These are phyloP conservation scores for Trachemys scripta DNA, from an alignment of 2,113 vertebrate genomes.

Conservation along the genomic window DNA sequence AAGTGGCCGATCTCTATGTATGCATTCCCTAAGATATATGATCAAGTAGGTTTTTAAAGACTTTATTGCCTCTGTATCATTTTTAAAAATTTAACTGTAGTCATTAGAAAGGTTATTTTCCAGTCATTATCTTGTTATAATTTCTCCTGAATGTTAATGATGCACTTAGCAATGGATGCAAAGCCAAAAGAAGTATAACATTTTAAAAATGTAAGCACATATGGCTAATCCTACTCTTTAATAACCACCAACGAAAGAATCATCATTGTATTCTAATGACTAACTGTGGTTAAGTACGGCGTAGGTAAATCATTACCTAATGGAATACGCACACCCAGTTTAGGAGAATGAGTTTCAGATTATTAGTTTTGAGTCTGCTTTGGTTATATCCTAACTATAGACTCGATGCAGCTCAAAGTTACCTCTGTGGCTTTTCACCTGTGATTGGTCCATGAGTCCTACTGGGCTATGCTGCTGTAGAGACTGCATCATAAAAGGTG, in stretches of 20 bases:
- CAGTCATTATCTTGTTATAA: slow-evolving; percentile 69
- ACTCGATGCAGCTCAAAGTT: background rate
- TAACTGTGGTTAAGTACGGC: background rate
- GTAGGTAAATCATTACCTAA: slow-evolving; percentile 2
- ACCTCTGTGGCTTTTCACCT: background rate
- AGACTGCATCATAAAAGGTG: background rate
- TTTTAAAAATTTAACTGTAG: slow-evolving; percentile 59
- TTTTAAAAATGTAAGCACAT: slow-evolving; percentile 5
- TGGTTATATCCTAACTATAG: background rate
- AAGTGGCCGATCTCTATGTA: slow-evolving; percentile 12
- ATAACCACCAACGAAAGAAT: slow-evolving; percentile 16
- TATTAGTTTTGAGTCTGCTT: background rate
- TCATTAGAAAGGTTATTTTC: slow-evolving; percentile 76
- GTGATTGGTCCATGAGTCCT: background rate
- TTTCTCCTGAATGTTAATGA: slow-evolving; percentile 72
- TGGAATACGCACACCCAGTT: background rate
- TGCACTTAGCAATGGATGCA: slow-evolving; percentile 62
- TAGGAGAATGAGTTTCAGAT: background rate
- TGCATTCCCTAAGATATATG: slow-evolving; percentile 15
- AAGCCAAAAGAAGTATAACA: slow-evolving; percentile 24
- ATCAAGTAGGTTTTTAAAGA: slow-evolving; percentile 30
- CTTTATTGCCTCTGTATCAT: slow-evolving; percentile 57
- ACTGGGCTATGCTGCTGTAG: background rate
- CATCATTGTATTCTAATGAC: slow-evolving; percentile 1
- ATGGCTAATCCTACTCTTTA: slow-evolving; percentile 24